Evolutionary conservation across 2,113 vertebrate species (phyloP).

Genomic region (Malurus alboscapulatus): DNA sequence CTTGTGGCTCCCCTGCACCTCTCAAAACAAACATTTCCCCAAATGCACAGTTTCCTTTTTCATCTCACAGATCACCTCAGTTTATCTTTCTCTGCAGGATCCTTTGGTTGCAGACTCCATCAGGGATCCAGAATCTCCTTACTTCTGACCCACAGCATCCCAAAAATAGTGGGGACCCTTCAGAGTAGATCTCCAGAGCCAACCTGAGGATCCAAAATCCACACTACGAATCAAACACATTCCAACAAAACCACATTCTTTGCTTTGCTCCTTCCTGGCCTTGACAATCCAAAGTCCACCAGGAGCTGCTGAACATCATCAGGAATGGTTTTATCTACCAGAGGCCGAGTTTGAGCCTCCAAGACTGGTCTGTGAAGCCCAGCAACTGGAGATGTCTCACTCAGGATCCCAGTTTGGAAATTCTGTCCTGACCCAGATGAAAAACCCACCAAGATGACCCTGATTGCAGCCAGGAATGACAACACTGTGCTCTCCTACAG

Average conservation of each 20-base stretch:
- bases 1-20: fast-evolving
- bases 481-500: fast-evolving
- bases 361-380: background rate
- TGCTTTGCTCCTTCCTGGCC: background rate
- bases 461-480: fast-evolving
- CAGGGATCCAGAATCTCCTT: background rate
- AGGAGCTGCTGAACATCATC: background rate
- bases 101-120: background rate
- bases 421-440: background rate
- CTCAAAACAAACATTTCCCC: background rate
- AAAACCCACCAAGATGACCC: background rate
- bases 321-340: background rate
- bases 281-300: background rate
- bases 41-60: background rate
- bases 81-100: background rate
- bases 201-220: background rate
- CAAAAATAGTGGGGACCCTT: background rate
- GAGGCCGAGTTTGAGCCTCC: background rate
- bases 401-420: background rate
- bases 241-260: background rate
- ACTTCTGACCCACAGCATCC: background rate
- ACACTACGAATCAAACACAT: background rate
- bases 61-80: background rate
- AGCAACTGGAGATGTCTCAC: background rate
- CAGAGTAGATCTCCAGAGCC: background rate